Evolutionary conservation across 2,888 invertebrate species (phyloP).

Genomic region (Heteropelma amictum): DNA sequence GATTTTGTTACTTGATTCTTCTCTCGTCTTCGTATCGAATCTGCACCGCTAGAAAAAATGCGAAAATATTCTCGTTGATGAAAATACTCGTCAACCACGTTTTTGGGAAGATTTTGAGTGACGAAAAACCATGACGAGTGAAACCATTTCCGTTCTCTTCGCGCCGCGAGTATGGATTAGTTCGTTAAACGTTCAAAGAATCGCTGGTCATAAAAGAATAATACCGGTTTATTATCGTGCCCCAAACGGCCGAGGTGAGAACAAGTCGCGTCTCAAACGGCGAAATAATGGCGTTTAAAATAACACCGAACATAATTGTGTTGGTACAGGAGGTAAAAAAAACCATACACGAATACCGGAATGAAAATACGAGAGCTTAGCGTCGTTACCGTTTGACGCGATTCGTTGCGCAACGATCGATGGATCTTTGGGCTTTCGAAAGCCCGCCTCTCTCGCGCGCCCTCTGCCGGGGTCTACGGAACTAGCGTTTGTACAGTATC

Average conservation of each 20-base stretch:
- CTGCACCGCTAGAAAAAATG: conserved; percentile 12
- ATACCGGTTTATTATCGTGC: too few relatives aligned
- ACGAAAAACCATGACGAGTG: too few relatives aligned
- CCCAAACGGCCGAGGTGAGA: too few relatives aligned
- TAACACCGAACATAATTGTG: background rate
- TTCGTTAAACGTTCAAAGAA: too few relatives aligned
- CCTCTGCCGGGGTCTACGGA: conserved; percentile 41
- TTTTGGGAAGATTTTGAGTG: too few relatives aligned
- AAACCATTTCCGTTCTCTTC: conserved; percentile 40
- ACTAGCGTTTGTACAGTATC: conserved; percentile 38
- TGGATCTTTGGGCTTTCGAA: conserved; percentile 61
- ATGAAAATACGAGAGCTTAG: conserved; percentile 15
- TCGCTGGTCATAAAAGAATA: too few relatives aligned
- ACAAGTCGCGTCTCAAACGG: too few relatives aligned
- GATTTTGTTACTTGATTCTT: too few relatives aligned
- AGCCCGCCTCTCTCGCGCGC: conserved; percentile 58
- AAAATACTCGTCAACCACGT: conserved; percentile 46
- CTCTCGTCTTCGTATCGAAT: too few relatives aligned
- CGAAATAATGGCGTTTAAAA: conserved; percentile 7
- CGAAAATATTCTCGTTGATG: conserved; percentile 29
- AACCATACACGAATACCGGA: background rate
- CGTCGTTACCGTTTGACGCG: conserved; percentile 21
- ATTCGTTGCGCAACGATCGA: conserved; percentile 62
- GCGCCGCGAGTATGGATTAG: too few relatives aligned
- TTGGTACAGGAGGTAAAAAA: background rate